Base-by-base conservation (phyloP, 1,140 invertebrate genomes). In the Vollenhovia emeryi region DNA sequence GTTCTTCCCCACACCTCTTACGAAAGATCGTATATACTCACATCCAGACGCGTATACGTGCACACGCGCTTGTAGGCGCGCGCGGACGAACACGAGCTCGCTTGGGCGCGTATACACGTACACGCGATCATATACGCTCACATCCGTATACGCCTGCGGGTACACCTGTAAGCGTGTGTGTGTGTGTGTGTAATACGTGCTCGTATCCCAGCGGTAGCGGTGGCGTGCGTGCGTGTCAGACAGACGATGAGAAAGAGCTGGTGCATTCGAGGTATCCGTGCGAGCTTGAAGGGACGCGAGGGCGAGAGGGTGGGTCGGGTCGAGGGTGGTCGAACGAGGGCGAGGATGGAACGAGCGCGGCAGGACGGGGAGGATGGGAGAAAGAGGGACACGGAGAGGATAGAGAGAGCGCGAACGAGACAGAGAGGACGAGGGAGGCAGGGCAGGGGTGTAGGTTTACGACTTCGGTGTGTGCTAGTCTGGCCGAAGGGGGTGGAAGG, bases 401-500 rank as follows among this genome's bases (percentile, higher is more conserved):
- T n/a, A 55, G 27, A 59, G 36, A 66, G 60, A 57, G 40, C 66
- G 57, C 82, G 43, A 57, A 73, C 30, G 57, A 83, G 50, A 62
- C 60, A 55, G 27, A 64, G 84, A 80, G 57, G 48, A 66, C 57
- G 57, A 27, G 78, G 36, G 68, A 64, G 30, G 82, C 80, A 60
- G 64, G 30, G 82, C 80, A 60, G 80, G 90, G 91, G 89, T 93
- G 91, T 90, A 92, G 93, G 93, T 94, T 93, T 92, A 92, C 91
- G 91, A 93, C 91, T 92, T 90, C 85, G 91, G 89, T 92, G 88
- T 90, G 88, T 90, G 92, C 90, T 92, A 91, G 91, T 93, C 91
- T 93, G 90, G 90, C 84, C 88, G 86, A 92, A 86, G 71, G 86
- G 90, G 91, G 87, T 89, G 88, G 90, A 93, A 93, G 91, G 90